phyloP scores from a whole-genome alignment of 2,888 invertebrate genomes.

The Malthinus seriepunctatus region DNA sequence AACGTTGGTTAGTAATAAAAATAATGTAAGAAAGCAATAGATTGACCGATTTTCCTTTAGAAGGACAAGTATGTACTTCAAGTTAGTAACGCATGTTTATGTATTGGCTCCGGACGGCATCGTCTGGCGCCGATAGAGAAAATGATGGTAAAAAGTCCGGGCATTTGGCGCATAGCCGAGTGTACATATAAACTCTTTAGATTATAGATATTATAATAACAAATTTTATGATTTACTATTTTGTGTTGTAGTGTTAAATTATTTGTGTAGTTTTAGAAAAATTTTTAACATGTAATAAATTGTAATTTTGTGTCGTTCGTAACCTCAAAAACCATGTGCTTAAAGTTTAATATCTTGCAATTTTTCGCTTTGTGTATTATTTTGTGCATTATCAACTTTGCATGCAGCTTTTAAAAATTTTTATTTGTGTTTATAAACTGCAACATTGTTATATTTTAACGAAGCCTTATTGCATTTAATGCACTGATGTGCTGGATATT shows the following conservation, averaged over 20 bases:
- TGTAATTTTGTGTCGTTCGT: not conserved
- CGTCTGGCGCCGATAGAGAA: conserved; percentile 34
- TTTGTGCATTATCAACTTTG: not conserved
- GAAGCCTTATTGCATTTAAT: too few species aligned
- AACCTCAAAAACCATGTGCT: not conserved
- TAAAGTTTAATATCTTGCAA: not conserved
- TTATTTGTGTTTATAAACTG: too few species aligned
- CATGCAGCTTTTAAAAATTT: not conserved
- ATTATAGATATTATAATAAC: conserved; percentile 9
- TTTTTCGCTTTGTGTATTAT: not conserved
- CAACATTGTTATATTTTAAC: too few species aligned
- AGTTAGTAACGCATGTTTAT: conserved; percentile 33
- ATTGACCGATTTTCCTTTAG: conserved; percentile 19
- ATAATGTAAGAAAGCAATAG: not conserved
- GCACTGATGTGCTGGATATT: too few species aligned
- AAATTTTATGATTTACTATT: not conserved
- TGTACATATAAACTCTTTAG: conserved; percentile 19
- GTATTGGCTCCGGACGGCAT: conserved; percentile 33
- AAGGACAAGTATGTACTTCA: conserved; percentile 23
- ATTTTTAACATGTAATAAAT: not conserved
- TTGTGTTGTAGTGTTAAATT: not conserved
- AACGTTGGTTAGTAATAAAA: too few species aligned
- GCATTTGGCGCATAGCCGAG: conserved; percentile 23
- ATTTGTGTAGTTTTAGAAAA: not conserved
- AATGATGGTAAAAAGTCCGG: conserved; percentile 29